Evolutionary conservation across 64 coral and sea anemone species (phyloP).

Genomic region (Hydrozoanthus tunicans): DNA sequence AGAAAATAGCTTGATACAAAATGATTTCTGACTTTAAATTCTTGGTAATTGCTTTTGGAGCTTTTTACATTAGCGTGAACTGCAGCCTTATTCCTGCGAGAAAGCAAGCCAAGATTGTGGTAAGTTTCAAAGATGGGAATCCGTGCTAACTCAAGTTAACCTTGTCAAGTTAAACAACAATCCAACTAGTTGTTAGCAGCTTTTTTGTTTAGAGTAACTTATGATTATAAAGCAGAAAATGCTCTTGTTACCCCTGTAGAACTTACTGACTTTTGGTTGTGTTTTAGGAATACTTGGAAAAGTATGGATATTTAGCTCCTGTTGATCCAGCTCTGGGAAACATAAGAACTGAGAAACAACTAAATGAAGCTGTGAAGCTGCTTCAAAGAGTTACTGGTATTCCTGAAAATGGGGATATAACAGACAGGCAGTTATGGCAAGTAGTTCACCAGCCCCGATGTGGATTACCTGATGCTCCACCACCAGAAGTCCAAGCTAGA

Average conservation of each 20-base stretch:
- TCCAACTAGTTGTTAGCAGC: too few species aligned
- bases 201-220: too few species aligned
- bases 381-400: constrained; percentile 81
- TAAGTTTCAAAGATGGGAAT: background rate
- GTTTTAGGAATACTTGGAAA: constrained; percentile 54
- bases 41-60: background rate
- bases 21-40: background rate
- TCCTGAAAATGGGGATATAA: constrained; percentile 56
- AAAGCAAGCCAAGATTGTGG: background rate
- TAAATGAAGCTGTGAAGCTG: constrained; percentile 33
- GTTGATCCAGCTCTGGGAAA: background rate
- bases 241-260: too few species aligned
- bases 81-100: background rate
- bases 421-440: constrained; percentile 22
- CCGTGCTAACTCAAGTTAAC: background rate
- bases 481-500: background rate
- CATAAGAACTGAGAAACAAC: background rate
- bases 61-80: background rate
- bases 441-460: constrained; percentile 63
- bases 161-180: too few species aligned
- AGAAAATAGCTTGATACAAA: background rate
- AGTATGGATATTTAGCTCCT: constrained; percentile 61
- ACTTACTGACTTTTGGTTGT: too few species aligned
- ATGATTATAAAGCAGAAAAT: too few species aligned
- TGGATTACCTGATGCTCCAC: constrained; percentile 58